Evolutionary conservation across 2,888 invertebrate species (phyloP), one percentile per base, ranked within the genome.

Genomic region (Electrophaes corylata): DNA sequence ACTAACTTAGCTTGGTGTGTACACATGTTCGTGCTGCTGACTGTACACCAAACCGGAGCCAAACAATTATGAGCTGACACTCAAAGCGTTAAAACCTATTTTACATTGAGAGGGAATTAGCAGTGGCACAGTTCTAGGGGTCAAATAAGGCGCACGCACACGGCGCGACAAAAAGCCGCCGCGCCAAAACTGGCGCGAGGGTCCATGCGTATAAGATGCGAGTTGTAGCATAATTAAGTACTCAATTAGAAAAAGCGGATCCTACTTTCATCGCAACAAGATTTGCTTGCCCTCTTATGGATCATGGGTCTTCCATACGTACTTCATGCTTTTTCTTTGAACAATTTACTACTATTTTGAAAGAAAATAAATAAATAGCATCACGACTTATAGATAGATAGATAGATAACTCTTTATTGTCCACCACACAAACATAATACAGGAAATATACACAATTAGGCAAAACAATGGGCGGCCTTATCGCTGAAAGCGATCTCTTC

Each of bases 161-260:
- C 60, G 56, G 52, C 20, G 64, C 49, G 57, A 55, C 50, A 60
- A 60, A 59, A 63, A 60, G 54, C 50, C 53, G 51, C 44, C 44
- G 19, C 37, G 26, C 62, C 62, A 52, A 48, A 52, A 8, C 45
- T 26, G 50, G 50, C 50, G 47, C 18, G 40, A 33, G 33, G 43
- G 12, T 43, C 19, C 39, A 46, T 47, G 57, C 57, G 16, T 57
- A 60, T 57, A 60, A 57, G 44, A 52, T 50, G 51, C 49, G 46
- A 52, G 39, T 39, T 52, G 53, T 57, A 40, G 57, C 57, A 57
- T 65, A 64, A 63, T 63, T 63, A 64, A 63, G 58, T 60, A 55
- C 62, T 60, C 52, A 62, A 64, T 63, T 62, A 66, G 59, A 66
- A 68, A 67, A 63, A 65, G 60, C 16, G 45, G 65, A 54, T 35